phyloP scores from a whole-genome alignment of 2,113 vertebrate species.

The Hippocampus mohnikei region DNA sequence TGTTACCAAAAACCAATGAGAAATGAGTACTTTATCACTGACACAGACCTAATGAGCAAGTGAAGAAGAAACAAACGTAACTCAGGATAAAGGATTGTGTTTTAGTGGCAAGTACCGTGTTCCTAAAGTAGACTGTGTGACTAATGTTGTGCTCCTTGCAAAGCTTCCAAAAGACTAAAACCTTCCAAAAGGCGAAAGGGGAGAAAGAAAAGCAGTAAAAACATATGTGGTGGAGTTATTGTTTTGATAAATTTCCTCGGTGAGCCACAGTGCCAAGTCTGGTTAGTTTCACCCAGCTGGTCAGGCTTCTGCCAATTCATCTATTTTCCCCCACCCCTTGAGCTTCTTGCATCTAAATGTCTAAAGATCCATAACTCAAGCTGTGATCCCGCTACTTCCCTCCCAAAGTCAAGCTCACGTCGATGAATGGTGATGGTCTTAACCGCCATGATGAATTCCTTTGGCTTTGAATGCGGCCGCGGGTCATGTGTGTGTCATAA shows the following conservation, averaged over 20 bases:
- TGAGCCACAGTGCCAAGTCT: constrained; percentile 42
- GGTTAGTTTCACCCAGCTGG: constrained; percentile 48
- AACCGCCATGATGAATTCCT: constrained; percentile 24
- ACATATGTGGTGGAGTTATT: constrained; percentile 21
- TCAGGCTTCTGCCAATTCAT: constrained; percentile 35
- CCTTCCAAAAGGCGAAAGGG: constrained; percentile 20
- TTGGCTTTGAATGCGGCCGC: constrained; percentile 30
- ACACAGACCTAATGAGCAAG: constrained; percentile 9
- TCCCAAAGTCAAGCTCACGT: constrained; percentile 25
- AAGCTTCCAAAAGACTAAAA: constrained; percentile 13
- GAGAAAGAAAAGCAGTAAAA: constrained; percentile 21
- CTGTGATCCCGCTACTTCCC: constrained; percentile 22
- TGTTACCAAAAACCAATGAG: constrained; percentile 1
- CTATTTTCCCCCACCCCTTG: constrained; percentile 13
- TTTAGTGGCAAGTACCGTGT: constrained; percentile 25
- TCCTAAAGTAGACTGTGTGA: constrained; percentile 41
- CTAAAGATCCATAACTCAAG: constrained; percentile 37
- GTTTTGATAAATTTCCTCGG: constrained; percentile 40
- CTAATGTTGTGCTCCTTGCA: constrained; percentile 36
- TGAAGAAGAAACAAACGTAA: constrained; percentile 24
- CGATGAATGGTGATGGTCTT: constrained; percentile 25
- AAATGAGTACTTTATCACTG: constrained; percentile 12
- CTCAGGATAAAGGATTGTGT: constrained; percentile 7
- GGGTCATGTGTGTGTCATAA: constrained; percentile 29
- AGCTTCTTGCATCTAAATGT: constrained; percentile 21